phyloP scores from a whole-genome alignment of 2,888 invertebrate genomes.

The Eupithecia subfuscata region DNA sequence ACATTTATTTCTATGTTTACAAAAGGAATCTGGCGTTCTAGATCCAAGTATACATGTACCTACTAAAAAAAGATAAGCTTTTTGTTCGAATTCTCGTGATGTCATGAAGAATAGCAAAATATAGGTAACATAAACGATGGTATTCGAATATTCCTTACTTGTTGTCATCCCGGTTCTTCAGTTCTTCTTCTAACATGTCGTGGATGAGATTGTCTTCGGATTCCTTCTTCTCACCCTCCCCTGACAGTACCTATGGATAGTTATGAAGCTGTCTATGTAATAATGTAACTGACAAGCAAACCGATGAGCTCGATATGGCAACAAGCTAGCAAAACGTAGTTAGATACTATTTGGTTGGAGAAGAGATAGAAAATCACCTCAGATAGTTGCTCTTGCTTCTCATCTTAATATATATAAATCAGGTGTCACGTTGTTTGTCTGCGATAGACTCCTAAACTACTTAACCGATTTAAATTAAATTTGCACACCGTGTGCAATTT shows the following conservation, averaged over 20 bases:
- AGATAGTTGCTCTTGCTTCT: background rate
- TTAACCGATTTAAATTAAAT: no score
- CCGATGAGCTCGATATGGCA: constrained; percentile 47
- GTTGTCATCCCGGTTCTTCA: constrained; percentile 92
- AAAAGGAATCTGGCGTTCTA: background rate
- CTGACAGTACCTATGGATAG: constrained; percentile 79
- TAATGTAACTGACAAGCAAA: constrained; percentile 61
- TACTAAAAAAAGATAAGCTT: background rate
- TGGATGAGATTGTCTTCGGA: constrained; percentile 90
- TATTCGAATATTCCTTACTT: constrained; percentile 81
- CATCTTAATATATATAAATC: no score
- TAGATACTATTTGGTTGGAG: background rate
- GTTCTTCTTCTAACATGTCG: constrained; percentile 90
- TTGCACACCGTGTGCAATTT: no score
- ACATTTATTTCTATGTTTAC: background rate
- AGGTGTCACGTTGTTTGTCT: no score
- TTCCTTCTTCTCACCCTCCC: constrained; percentile 80
- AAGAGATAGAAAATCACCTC: constrained; percentile 5
- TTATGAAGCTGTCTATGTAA: constrained; percentile 73
- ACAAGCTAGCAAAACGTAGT: background rate
- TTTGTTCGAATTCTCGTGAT: background rate
- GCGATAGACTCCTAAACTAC: no score
- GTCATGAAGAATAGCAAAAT: background rate
- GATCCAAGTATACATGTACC: background rate
- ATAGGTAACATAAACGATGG: constrained; percentile 27